Evolutionary conservation across 2,113 vertebrate species (phyloP).

Genomic region (Oophaga pumilio): DNA sequence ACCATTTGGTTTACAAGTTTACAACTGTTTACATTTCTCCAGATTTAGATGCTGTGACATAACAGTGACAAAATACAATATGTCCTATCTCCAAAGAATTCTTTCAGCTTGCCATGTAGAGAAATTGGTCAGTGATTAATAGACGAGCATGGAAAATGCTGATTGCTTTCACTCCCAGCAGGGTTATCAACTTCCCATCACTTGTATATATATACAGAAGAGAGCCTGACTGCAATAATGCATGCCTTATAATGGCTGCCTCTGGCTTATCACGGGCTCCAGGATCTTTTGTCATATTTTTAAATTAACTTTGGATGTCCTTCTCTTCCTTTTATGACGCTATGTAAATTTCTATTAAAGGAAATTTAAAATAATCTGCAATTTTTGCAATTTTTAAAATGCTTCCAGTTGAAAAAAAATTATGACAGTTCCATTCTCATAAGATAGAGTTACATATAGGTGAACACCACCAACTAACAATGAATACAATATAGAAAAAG

Average conservation of each 20-base stretch:
- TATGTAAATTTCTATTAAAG: neutral
- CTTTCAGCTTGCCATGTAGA: slow-evolving; percentile 41
- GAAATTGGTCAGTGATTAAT: slow-evolving; percentile 50
- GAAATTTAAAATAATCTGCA: neutral
- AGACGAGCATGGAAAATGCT: slow-evolving; percentile 46
- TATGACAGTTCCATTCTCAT: too few species aligned
- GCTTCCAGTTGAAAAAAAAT: too few species aligned
- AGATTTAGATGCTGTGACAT: slow-evolving; percentile 48
- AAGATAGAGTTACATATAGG: too few species aligned
- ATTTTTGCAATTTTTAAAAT: too few species aligned
- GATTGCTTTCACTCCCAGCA: slow-evolving; percentile 53
- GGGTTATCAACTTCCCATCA: slow-evolving; percentile 46
- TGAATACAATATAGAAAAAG: too few species aligned
- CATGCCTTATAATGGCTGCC: slow-evolving; percentile 1
- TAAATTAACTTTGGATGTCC: slow-evolving; percentile 1
- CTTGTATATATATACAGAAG: slow-evolving; percentile 29
- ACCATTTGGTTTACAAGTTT: slow-evolving; percentile 46
- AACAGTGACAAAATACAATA: slow-evolving; percentile 53
- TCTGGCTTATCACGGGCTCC: slow-evolving; percentile 1
- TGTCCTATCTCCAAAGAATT: slow-evolving; percentile 51
- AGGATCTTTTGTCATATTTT: neutral
- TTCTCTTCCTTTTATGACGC: neutral
- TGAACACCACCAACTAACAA: too few species aligned
- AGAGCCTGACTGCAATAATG: slow-evolving; percentile 13
- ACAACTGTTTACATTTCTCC: slow-evolving; percentile 49